Evolutionary conservation across 2,888 invertebrate genomes (phyloP), one percentile per base, ranked within the genome.

Genomic region (Nemoura dubitans): DNA sequence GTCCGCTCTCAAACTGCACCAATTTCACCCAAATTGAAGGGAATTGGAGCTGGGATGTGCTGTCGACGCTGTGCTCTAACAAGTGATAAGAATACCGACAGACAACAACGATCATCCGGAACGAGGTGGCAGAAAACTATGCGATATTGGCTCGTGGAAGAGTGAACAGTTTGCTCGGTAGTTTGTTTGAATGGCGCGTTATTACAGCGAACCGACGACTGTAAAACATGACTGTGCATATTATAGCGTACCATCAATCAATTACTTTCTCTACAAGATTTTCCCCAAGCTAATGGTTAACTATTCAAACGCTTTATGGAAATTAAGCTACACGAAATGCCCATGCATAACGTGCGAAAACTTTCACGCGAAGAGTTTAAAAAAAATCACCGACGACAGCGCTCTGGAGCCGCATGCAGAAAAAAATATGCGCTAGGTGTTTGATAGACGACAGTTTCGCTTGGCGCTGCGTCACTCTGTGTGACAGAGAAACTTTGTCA

Each of bases 401-500:
- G 21, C 16, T n/a, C n/a, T n/a, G n/a, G 59, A 21, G 59, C 36
- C n/a, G 36, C 5, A 6, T 10, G 36, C 59, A 16, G 2, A 59
- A 59, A 59, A 59, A 59, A 59, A 59, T 59, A 1, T 10, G 36
- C 36, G 21, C 59, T 59, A 59, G 59, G 59, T 59, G 59, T 59
- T 59, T 59, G 59, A 59, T 59, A 59, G 59, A 59, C 59, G 59
- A 21, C 59, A 59, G 59, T 21, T 59, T 59, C 59, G 14, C 59
- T 59, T 59, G 59, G 59, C 59, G 59, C 21, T 21, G 21, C 59
- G 59, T 59, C 59, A 59, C 16, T 59, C 59, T 59, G 2, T 21
- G 59, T 59, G 59, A 59, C 59, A 59, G 14, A 59, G 59, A 59
- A 59, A 59, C 59, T 59, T 59, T 59, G 59, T 59, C 59, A 59